phyloP scores from a whole-genome alignment of 2,888 invertebrate species.

The Macrostomum cliftonense region DNA sequence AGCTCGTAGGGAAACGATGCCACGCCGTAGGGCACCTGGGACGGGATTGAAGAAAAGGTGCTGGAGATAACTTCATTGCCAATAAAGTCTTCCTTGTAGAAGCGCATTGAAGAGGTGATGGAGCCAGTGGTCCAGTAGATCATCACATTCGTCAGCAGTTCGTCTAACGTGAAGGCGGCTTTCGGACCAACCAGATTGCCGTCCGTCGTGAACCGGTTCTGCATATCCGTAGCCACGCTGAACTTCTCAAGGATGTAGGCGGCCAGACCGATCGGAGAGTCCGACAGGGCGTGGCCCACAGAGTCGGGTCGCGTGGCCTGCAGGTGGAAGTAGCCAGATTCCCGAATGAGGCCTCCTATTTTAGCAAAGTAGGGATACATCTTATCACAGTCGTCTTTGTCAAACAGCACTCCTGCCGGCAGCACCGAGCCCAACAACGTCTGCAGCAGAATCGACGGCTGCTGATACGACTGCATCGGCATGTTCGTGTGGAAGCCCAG shows the following conservation, averaged over 20 bases:
- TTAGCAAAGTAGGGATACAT: slow-evolving; percentile 20
- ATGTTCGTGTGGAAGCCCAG: slow-evolving; percentile 10
- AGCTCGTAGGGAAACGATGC: slow-evolving; percentile 56
- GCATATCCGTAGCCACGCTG: slow-evolving; percentile 49
- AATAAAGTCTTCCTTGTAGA: slow-evolving; percentile 49
- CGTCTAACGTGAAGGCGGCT: slow-evolving; percentile 50
- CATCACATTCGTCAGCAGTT: slow-evolving; percentile 58
- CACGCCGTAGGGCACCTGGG: slow-evolving; percentile 53
- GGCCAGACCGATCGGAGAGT: slow-evolving; percentile 65
- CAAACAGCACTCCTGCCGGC: slow-evolving; percentile 19
- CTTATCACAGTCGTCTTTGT: slow-evolving; percentile 16
- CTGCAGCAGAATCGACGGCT: slow-evolving; percentile 14
- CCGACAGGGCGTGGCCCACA: slow-evolving; percentile 49
- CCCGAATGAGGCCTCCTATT: slow-evolving; percentile 25
- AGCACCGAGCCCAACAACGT: slow-evolving; percentile 20
- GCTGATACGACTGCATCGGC: slow-evolving; percentile 11
- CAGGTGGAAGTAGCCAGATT: slow-evolving; percentile 48
- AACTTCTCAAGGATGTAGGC: slow-evolving; percentile 81
- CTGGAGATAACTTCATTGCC: slow-evolving; percentile 20
- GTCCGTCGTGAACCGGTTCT: slow-evolving; percentile 44
- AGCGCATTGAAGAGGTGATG: slow-evolving; percentile 53
- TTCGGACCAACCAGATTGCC: slow-evolving; percentile 44
- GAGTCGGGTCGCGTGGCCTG: slow-evolving; percentile 77
- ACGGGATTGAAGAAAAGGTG: slow-evolving; percentile 43
- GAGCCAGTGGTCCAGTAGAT: slow-evolving; percentile 58